Conservation (phyloP, 2,797 vertebrate genomes). For the Bovichtus variegatus region DNA sequence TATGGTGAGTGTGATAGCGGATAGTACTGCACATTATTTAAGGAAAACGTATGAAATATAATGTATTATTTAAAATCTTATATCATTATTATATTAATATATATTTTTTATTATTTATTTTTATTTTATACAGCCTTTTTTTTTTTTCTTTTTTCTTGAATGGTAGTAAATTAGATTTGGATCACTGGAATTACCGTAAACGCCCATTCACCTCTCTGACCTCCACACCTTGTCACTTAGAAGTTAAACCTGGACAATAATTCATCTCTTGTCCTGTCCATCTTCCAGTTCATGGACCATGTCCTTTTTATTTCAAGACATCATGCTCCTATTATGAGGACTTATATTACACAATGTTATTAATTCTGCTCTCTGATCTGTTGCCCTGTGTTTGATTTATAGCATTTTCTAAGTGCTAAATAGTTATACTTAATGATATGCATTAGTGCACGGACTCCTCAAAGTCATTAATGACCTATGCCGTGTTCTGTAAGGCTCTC, state of each 20-base stretch:
- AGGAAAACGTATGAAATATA: neutral
- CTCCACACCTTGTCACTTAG: neutral
- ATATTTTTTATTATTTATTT: no score
- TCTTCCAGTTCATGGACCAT: neutral
- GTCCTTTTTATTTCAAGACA: neutral
- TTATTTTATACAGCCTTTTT: no score
- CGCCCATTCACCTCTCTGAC: neutral
- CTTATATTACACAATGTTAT: neutral
- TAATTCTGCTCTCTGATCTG: neutral
- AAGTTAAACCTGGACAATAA: no score
- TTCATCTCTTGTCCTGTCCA: neutral
- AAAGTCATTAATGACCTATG: constrained; percentile 27
- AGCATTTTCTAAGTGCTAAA: neutral
- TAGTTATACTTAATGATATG: constrained; percentile 7
- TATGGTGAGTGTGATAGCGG: neutral
- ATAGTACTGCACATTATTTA: neutral
- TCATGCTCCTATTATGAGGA: neutral
- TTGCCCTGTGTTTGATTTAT: constrained; percentile 19
- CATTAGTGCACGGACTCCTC: neutral
- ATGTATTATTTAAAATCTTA: neutral
- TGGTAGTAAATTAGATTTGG: neutral
- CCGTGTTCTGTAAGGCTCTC: constrained; percentile 29
- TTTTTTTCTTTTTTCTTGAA: no score
- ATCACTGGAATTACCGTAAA: neutral
- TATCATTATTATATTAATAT: neutral